phyloP scores from a whole-genome alignment of 1,140 invertebrate genomes.

The Halictus rubicundus region DNA sequence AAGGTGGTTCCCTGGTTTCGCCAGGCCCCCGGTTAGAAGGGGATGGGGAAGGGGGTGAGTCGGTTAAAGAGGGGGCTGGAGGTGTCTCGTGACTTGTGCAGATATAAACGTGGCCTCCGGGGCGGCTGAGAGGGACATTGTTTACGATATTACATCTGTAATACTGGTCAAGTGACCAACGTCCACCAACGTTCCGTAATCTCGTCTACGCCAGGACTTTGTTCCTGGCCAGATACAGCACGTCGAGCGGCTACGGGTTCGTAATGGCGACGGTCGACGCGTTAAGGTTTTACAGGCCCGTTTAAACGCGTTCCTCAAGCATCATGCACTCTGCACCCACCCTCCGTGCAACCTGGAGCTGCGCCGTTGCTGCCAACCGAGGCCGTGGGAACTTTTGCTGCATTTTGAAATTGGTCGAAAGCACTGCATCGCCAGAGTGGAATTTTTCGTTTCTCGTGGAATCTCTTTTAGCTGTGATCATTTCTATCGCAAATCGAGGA shows the following conservation, averaged over 20 bases:
- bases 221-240: constrained; percentile 71
- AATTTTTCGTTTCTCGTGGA: too few species aligned
- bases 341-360: neutral
- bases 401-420: too few species aligned
- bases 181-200: constrained; percentile 66
- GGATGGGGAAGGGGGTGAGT: neutral
- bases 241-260: constrained; percentile 57
- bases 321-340: neutral
- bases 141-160: constrained; percentile 75
- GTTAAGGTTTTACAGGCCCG: constrained; percentile 3
- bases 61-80: constrained; percentile 5
- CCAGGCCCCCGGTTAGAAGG: too few species aligned
- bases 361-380: neutral
- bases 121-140: constrained; percentile 65
- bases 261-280: constrained; percentile 59
- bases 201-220: constrained; percentile 63
- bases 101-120: constrained; percentile 55
- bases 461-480: too few species aligned
- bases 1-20: constrained; percentile 35
- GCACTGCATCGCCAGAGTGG: too few species aligned
- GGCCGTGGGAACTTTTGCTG: too few species aligned
- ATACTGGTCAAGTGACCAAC: constrained; percentile 70
- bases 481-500: too few species aligned
- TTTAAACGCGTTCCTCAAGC: constrained; percentile 54
- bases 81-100: constrained; percentile 57